A percentile compares a stretch with the other conserved stretches of the same genome.
These are phyloP conservation scores for Synchiropus splendidus DNA, from an alignment of 2,113 vertebrate genomes.

Conservation along the genomic window DNA sequence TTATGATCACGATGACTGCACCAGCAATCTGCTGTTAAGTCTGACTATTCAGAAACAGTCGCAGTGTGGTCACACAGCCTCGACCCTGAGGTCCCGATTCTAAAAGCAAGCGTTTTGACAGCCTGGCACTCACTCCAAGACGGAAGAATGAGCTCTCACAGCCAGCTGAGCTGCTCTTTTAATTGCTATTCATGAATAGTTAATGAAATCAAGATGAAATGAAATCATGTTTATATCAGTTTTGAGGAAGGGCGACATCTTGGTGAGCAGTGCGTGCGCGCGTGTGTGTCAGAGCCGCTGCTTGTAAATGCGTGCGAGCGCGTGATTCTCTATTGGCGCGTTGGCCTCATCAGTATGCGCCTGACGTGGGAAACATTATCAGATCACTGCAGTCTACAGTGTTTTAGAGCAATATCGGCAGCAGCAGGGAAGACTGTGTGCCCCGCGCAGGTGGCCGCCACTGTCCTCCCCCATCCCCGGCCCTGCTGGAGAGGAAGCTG, in stretches of 20 bases:
- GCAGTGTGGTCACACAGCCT: constrained; percentile 35
- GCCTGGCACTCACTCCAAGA: too few species aligned
- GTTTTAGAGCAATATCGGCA: constrained; percentile 16
- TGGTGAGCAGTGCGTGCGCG: too few species aligned
- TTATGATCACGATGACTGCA: constrained; percentile 1
- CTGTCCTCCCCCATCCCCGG: constrained; percentile 34
- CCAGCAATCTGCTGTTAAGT: constrained; percentile 12
- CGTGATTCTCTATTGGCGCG: constrained; percentile 9
- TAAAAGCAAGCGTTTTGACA: constrained; percentile 69
- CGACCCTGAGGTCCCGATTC: constrained; percentile 65
- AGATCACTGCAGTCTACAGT: constrained; percentile 18
- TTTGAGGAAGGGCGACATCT: constrained; percentile 8
- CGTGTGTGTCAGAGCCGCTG: constrained; percentile 4
- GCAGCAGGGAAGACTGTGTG: constrained; percentile 49
- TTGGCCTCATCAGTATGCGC: constrained; percentile 5
- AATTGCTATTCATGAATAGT: constrained; percentile 98
- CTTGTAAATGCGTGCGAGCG: constrained; percentile 1
- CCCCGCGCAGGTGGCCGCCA: constrained; percentile 59
- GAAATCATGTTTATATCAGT: constrained; percentile 81
- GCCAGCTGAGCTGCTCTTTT: constrained; percentile 80
- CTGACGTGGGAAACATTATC: constrained; percentile 14
- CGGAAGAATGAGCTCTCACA: constrained; percentile 69
- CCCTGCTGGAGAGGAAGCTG: constrained; percentile 28
- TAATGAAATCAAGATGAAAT: constrained; percentile 90
- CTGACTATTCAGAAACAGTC: constrained; percentile 9